These are phyloP conservation scores for Dendrolimus kikuchii DNA, from an alignment of 1,140 invertebrate genomes.

Conservation along the genomic window DNA sequence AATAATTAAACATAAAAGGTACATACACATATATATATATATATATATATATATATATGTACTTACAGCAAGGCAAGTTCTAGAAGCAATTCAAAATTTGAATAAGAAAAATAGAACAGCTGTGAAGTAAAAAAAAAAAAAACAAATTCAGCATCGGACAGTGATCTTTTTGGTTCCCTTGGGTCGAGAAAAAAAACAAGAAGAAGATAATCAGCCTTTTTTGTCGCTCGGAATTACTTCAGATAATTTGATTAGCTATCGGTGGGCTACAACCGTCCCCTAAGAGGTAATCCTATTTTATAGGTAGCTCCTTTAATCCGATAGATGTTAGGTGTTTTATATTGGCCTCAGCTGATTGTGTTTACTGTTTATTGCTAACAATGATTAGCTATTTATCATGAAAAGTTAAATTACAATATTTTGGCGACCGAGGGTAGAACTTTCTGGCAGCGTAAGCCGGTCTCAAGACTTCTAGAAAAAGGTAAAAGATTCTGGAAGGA, in stretches of 20 bases:
- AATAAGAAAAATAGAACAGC: constrained; percentile 10
- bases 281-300: constrained; percentile 55
- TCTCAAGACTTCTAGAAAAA: too few relatives aligned
- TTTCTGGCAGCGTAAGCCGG: too few relatives aligned
- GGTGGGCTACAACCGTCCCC: constrained; percentile 44
- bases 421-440: too few relatives aligned
- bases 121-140: constrained; percentile 12
- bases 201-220: constrained; percentile 55
- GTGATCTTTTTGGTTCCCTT: constrained; percentile 35
- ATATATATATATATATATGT: too few relatives aligned
- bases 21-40: too few relatives aligned
- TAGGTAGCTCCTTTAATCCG: constrained; percentile 47
- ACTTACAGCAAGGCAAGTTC: too few relatives aligned
- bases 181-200: constrained; percentile 41
- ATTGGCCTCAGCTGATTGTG: constrained; percentile 29
- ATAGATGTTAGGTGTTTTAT: constrained; percentile 31
- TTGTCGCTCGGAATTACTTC: constrained; percentile 49
- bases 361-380: constrained; percentile 18
- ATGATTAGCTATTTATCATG: constrained; percentile 1
- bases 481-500: too few relatives aligned
- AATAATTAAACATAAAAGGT: too few relatives aligned
- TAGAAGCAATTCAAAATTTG: too few relatives aligned
- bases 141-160: constrained; percentile 29
- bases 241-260: constrained; percentile 61
- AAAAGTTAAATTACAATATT: background rate